Conservation (phyloP, 2,797 vertebrate species). For the Gymnoscopelus microlampas region DNA sequence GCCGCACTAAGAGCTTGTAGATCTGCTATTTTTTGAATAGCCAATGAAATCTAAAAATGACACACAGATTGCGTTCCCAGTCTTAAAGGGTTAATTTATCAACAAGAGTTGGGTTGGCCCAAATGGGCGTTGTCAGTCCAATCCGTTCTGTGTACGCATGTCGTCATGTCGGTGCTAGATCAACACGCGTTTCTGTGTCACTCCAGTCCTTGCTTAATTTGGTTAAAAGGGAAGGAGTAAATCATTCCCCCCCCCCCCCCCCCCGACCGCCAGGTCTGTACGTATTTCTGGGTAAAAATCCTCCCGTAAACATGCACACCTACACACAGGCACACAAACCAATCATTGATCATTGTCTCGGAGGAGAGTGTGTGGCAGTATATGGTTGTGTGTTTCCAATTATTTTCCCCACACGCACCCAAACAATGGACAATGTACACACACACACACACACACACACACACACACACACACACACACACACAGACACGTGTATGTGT, state of each 20-base stretch:
- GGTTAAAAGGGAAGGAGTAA: slow-evolving; percentile 64
- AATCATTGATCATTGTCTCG: slow-evolving; percentile 19
- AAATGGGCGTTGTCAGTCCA: slow-evolving; percentile 62
- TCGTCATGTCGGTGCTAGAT: slow-evolving; percentile 45
- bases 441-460: slow-evolving; percentile 35
- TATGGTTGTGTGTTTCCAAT: too few relatives aligned
- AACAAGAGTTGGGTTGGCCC: slow-evolving; percentile 34
- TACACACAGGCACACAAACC: background rate
- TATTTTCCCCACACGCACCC: too few relatives aligned
- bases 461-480: slow-evolving; percentile 35
- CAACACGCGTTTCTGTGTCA: slow-evolving; percentile 45
- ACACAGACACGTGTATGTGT: slow-evolving; percentile 28
- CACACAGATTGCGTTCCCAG: too few relatives aligned
- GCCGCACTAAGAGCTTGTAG: too few relatives aligned
- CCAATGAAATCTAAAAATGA: too few relatives aligned
- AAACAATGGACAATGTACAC: slow-evolving; percentile 9
- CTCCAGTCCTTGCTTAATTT: slow-evolving; percentile 58
- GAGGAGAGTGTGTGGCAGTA: background rate
- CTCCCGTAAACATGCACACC: slow-evolving; percentile 16
- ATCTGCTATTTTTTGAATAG: too few relatives aligned
- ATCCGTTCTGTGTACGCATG: slow-evolving; percentile 58
- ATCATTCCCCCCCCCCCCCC: slow-evolving; percentile 52
- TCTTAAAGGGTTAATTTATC: background rate
- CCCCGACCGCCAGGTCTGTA: slow-evolving; percentile 4
- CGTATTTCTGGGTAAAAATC: slow-evolving; percentile 36